phyloP scores from a whole-genome alignment of 2,797 vertebrate species.

The Spea hammondii region DNA sequence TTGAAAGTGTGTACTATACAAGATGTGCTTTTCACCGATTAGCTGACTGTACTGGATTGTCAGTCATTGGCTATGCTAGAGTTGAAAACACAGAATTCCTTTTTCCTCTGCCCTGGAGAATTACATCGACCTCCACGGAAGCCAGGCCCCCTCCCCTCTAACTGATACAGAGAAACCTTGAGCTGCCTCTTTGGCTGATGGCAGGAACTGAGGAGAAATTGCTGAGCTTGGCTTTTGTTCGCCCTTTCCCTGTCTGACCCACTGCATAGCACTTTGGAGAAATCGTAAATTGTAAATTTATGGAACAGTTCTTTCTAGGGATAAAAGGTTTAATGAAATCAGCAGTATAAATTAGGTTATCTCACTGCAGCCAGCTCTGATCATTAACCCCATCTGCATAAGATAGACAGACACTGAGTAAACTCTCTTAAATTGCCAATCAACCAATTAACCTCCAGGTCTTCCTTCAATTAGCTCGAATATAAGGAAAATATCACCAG shows the following conservation, averaged over 20 bases:
- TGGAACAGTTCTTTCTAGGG: conserved; percentile 44
- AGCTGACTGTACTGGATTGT: conserved; percentile 27
- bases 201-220: conserved; percentile 27
- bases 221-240: conserved; percentile 42
- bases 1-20: conserved; percentile 23
- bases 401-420: not conserved
- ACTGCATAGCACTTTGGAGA: conserved; percentile 45
- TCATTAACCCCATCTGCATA: conserved; percentile 21
- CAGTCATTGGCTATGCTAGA: conserved; percentile 17
- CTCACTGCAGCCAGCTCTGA: conserved; percentile 21
- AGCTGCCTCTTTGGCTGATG: conserved; percentile 29
- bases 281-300: conserved; percentile 51
- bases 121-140: not conserved
- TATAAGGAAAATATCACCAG: too few relatives aligned
- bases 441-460: not conserved
- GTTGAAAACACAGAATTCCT: conserved; percentile 6
- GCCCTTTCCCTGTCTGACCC: conserved; percentile 37
- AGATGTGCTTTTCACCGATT: conserved; percentile 26
- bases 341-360: conserved; percentile 45
- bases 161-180: conserved; percentile 29
- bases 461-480: not conserved
- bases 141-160: not conserved
- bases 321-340: conserved; percentile 45
- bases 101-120: not conserved
- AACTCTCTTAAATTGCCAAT: not conserved